Evolutionary conservation across 2,888 invertebrate genomes (phyloP).

Genomic region (Trichacis sp.): DNA sequence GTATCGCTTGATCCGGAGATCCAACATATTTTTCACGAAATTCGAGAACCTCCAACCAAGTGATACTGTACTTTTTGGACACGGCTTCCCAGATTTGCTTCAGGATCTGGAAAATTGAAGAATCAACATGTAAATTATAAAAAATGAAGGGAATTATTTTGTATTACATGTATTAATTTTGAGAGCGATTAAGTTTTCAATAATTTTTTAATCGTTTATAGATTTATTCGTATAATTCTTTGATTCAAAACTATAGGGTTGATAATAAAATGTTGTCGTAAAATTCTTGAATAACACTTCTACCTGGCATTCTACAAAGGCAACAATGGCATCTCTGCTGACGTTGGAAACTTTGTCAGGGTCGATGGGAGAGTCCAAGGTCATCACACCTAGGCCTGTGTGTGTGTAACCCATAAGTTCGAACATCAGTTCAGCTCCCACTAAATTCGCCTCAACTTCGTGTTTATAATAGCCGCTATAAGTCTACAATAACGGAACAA

Average conservation of each 20-base stretch:
- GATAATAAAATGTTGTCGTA: too few relatives aligned
- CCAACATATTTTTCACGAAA: conserved; percentile 73
- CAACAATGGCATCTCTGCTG: conserved; percentile 86
- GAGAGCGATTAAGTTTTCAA: too few relatives aligned
- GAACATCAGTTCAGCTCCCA: conserved; percentile 82
- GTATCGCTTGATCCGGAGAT: conserved; percentile 71
- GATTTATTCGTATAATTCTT: too few relatives aligned
- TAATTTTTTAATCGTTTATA: too few relatives aligned
- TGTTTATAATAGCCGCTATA: conserved; percentile 91
- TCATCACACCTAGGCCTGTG: conserved; percentile 72
- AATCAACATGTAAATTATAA: too few relatives aligned
- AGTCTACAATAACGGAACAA: conserved; percentile 75
- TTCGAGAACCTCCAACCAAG: conserved; percentile 79
- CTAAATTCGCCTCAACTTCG: conserved; percentile 84
- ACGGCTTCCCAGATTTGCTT: conserved; percentile 82
- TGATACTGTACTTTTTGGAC: conserved; percentile 69
- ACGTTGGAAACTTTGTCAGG: conserved; percentile 84
- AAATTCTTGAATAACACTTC: too few relatives aligned
- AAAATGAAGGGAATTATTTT: too few relatives aligned
- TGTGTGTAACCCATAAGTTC: conserved; percentile 86
- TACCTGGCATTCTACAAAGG: conserved; percentile 89
- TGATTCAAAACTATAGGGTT: too few relatives aligned
- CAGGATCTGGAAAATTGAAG: conserved; percentile 74
- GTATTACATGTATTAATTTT: too few relatives aligned
- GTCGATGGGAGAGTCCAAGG: conserved; percentile 82